Conservation (phyloP, 2,797 vertebrate species). For the Smutsia gigantea region DNA sequence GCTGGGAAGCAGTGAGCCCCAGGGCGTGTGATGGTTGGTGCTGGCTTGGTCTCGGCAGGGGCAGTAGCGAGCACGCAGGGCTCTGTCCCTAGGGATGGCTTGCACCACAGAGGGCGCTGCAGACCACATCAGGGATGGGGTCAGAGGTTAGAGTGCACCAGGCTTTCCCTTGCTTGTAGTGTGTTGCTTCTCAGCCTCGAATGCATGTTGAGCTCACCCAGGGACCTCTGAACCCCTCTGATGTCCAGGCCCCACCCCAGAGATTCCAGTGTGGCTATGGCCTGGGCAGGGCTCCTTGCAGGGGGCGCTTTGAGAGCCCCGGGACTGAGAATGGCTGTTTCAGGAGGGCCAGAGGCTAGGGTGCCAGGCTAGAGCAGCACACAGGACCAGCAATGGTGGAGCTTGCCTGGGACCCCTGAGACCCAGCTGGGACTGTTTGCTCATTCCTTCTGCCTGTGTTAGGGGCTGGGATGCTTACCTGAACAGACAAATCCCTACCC, state of each 20-base stretch:
- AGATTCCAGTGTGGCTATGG: background rate
- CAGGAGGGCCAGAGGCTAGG: background rate
- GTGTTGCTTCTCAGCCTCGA: background rate
- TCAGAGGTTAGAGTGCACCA: background rate
- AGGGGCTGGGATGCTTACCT: background rate
- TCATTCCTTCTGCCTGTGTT: background rate
- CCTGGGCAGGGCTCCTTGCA: background rate
- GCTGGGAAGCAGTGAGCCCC: background rate
- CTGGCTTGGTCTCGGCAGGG: background rate
- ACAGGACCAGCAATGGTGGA: background rate
- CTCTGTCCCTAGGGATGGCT: background rate
- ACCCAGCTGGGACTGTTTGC: background rate
- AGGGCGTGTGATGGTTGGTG: background rate
- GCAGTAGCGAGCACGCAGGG: background rate
- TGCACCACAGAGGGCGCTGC: accelerated
- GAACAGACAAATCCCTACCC: background rate
- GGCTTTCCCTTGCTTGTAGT: background rate
- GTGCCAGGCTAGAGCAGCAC: background rate
- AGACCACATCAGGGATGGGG: background rate
- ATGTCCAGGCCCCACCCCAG: background rate
- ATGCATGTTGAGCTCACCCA: background rate
- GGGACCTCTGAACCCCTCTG: background rate
- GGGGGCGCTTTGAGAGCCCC: background rate
- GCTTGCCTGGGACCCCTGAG: background rate
- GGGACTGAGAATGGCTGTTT: background rate